Conservation (phyloP, 2,797 vertebrate genomes). For the Acanthurus tractus region DNA sequence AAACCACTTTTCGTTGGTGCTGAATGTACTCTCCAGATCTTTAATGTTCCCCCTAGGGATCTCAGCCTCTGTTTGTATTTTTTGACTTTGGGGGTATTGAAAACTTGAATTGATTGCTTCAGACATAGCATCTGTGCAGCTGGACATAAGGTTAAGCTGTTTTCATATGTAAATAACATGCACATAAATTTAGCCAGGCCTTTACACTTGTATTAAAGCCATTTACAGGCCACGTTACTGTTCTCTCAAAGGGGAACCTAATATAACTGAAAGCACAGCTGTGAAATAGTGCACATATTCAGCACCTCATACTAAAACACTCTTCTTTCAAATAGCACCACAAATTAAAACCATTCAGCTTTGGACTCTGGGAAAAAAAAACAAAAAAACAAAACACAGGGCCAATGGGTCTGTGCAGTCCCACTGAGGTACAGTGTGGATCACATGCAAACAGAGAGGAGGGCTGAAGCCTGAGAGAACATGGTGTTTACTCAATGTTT, state of each 20-base stretch:
- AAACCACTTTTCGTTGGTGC: slow-evolving; percentile 1
- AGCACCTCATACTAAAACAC: slow-evolving; percentile 25
- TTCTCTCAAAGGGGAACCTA: slow-evolving; percentile 38
- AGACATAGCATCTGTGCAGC: slow-evolving; percentile 29
- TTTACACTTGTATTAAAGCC: slow-evolving; percentile 28
- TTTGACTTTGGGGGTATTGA: slow-evolving; percentile 31
- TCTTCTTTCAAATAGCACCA: slow-evolving; percentile 20
- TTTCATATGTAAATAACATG: slow-evolving; percentile 69
- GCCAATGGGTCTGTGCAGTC: slow-evolving; percentile 24
- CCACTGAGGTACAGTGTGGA: slow-evolving; percentile 33
- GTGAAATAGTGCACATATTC: slow-evolving; percentile 44
- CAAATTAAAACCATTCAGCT: slow-evolving; percentile 60
- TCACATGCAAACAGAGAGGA: slow-evolving; percentile 39
- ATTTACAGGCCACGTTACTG: slow-evolving; percentile 39
- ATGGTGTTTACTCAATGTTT: slow-evolving; percentile 59
- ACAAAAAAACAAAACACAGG: slow-evolving; percentile 16
- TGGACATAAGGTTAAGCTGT: slow-evolving; percentile 28
- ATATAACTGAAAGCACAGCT: slow-evolving; percentile 57
- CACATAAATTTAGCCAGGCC: slow-evolving; percentile 50
- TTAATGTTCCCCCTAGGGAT: slow-evolving; percentile 10
- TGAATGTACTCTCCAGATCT: slow-evolving; percentile 20
- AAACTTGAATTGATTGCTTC: slow-evolving; percentile 43
- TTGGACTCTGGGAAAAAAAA: neutral
- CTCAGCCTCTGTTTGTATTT: neutral
- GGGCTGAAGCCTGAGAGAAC: slow-evolving; percentile 38